Conservation (phyloP, 2,888 invertebrate species). For the Alentia gelatinosa region DNA sequence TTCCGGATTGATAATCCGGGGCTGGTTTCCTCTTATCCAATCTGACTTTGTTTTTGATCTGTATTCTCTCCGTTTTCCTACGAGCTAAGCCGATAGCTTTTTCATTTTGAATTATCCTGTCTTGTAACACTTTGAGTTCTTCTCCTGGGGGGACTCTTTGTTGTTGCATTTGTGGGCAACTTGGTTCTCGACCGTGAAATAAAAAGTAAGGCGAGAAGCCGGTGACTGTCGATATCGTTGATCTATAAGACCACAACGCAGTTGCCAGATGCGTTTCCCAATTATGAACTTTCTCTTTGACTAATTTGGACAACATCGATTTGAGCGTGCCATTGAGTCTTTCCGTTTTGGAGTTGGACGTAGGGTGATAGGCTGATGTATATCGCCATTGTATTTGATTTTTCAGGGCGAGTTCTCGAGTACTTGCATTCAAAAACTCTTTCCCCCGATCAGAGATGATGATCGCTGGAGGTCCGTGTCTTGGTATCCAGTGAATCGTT, state of each 20-base stretch:
- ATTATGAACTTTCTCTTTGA: not conserved
- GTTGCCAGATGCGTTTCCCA: slow-evolving; percentile 9
- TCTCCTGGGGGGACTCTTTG: not conserved
- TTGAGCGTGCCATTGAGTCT: slow-evolving; percentile 28
- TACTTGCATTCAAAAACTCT: not conserved
- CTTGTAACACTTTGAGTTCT: not conserved
- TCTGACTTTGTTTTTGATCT: not conserved
- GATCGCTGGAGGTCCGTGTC: not conserved
- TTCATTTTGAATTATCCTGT: not conserved
- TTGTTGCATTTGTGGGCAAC: not conserved
- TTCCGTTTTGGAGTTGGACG: slow-evolving; percentile 13
- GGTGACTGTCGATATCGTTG: not conserved
- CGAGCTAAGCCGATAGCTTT: not conserved
- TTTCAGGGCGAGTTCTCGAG: not conserved
- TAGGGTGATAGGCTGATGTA: not conserved
- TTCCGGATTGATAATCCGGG: not conserved
- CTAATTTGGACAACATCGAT: slow-evolving; percentile 1
- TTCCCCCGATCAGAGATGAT: slow-evolving; percentile 25
- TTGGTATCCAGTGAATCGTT: slow-evolving; percentile 10
- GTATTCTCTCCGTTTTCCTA: not conserved
- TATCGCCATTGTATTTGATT: not conserved
- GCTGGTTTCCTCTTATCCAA: not conserved
- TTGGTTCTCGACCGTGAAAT: not conserved
- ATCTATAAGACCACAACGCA: not conserved
- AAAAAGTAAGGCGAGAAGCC: slow-evolving; percentile 38